Base-by-base conservation (phyloP, 2,888 invertebrate species). In the Rhyacophila evoluta region DNA sequence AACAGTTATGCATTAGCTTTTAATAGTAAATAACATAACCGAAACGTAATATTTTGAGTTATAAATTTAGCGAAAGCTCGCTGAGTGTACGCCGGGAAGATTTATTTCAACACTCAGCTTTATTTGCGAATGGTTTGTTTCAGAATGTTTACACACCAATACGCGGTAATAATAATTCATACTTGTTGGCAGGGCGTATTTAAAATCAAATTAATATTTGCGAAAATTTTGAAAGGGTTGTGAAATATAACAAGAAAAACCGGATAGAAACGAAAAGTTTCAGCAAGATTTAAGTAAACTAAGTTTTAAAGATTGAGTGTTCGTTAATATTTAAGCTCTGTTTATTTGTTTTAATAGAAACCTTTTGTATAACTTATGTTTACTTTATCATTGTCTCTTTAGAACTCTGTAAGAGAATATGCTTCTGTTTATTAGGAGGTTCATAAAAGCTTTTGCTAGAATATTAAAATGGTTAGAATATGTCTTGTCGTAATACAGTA, bases 91-190 rank as follows among this genome's bases (percentile, higher is more conserved):
- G 19, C 15, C 15, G 29, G 29, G 8, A 55, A 55, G 55, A 55
- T 55, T 55, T 55, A 55, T 55, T 6, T 10, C 10, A 25, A 19
- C 55, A 55, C 55, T 55, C 25, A 4, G 55, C 25, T 25, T 4
- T 55, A 25, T 55, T 55, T 55, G 10, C 25, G 19, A 55, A 25
- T 55, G 55, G 55, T 55, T 55, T 55, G 55, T 3, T 55, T 55
- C 55, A 55, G 6, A 55, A 55, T 55, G 55, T 55, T 55, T 55
- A 19, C 55, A 15, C 25, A 55, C 15, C 55, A 19, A 55, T 55
- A 15, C 55, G 19, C 55, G 19, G 8, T 19, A 55, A 55, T 55
- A 55, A 55, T 55, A 55, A 55, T 55, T 55, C 55, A 55, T 55
- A 55, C 25, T 19, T 19, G 55, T 55, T 55, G 55, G 55, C 25